phyloP scores from a whole-genome alignment of 2,888 invertebrate genomes.

The Drosophila koepferae region DNA sequence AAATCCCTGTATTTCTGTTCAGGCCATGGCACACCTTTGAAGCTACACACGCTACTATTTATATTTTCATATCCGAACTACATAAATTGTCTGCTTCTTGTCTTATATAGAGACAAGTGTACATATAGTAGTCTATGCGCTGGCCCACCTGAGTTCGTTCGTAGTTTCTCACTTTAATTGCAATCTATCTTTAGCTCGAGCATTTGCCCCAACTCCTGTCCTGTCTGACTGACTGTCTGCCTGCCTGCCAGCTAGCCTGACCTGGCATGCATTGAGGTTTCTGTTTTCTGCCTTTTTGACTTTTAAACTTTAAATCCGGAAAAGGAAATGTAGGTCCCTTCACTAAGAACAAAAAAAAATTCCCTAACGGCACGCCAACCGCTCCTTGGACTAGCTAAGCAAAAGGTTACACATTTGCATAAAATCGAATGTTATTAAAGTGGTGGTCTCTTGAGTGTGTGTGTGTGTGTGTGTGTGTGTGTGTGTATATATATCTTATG shows the following conservation, averaged over 20 bases:
- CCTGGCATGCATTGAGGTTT: constrained; percentile 57
- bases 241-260: constrained; percentile 5
- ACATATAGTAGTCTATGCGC: background rate
- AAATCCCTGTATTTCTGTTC: background rate
- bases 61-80: constrained; percentile 7
- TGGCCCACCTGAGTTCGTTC: constrained; percentile 15
- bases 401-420: constrained; percentile 75
- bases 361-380: constrained; percentile 61
- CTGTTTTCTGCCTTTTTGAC: constrained; percentile 47
- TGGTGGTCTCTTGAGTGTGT: constrained; percentile 12
- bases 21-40: background rate
- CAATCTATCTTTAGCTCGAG: constrained; percentile 58
- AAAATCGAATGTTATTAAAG: constrained; percentile 67
- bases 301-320: constrained; percentile 73
- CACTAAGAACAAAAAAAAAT: constrained; percentile 22
- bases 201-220: constrained; percentile 4
- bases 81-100: constrained; percentile 6
- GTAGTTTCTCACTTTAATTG: constrained; percentile 43
- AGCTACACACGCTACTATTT: constrained; percentile 4
- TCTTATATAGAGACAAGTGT: background rate
- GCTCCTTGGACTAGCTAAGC: constrained; percentile 36
- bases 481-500: background rate
- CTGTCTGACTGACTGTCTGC: constrained; percentile 3
- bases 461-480: background rate
- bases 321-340: constrained; percentile 53